These are phyloP conservation scores for Amaurobius ferox DNA, from an alignment of 2,888 invertebrate species.

Conservation along the genomic window DNA sequence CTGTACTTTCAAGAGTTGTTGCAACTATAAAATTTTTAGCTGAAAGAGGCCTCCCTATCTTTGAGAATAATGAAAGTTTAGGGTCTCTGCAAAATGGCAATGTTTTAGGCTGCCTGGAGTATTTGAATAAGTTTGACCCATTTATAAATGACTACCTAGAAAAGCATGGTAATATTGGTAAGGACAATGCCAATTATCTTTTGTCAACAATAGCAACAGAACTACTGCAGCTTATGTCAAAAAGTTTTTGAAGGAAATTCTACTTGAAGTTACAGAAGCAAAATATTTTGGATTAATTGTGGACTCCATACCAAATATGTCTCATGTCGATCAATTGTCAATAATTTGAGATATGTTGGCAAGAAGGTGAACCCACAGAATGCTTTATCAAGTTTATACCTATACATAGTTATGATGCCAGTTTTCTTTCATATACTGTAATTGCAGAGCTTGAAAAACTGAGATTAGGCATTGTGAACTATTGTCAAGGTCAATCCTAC, in stretches of 20 bases:
- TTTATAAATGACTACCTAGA: neutral
- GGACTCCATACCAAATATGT: neutral
- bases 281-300: constrained; percentile 21
- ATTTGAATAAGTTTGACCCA: neutral
- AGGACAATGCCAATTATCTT: neutral
- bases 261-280: neutral
- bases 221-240: neutral
- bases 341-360: neutral
- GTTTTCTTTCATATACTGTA: neutral
- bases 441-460: neutral
- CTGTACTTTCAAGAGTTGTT: neutral
- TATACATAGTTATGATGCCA: neutral
- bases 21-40: neutral
- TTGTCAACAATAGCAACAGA: neutral
- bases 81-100: neutral
- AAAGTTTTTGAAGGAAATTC: neutral
- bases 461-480: neutral
- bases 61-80: neutral
- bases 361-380: constrained; percentile 5
- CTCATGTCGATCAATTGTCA: neutral
- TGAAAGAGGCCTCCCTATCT: neutral
- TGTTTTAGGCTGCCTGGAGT: constrained; percentile 3
- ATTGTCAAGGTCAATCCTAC: constrained; percentile 15
- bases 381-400: constrained; percentile 9
- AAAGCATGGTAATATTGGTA: neutral